phyloP scores from a whole-genome alignment of 2,113 vertebrate species.

The Lycaon pictus region DNA sequence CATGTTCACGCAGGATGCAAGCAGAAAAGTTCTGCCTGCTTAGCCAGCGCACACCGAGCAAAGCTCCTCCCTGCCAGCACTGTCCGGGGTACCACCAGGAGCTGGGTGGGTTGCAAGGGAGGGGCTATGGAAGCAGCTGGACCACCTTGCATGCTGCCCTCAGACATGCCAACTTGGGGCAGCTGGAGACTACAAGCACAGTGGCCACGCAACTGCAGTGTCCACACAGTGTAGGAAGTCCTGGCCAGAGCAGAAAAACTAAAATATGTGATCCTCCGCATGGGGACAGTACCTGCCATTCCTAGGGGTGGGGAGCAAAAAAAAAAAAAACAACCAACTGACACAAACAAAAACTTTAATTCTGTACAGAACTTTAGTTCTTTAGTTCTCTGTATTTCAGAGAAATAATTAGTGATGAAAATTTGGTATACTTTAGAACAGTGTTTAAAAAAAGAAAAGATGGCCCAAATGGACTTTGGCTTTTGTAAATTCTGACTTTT shows the following conservation, averaged over 20 bases:
- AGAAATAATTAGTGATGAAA: background rate
- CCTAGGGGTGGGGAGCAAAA: background rate
- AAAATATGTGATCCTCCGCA: background rate
- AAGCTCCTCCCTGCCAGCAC: background rate
- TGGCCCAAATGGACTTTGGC: too few species aligned
- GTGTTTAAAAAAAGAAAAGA: background rate
- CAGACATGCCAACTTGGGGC: background rate
- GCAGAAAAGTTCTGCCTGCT: background rate
- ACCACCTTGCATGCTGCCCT: background rate
- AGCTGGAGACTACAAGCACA: slow-evolving; percentile 32
- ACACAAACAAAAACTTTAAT: background rate
- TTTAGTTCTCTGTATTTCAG: background rate
- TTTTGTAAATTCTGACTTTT: background rate
- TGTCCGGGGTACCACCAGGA: background rate
- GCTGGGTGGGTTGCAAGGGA: background rate
- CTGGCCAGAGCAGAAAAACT: background rate
- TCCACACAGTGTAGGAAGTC: background rate
- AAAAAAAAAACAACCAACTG: background rate
- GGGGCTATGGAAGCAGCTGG: background rate
- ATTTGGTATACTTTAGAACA: background rate
- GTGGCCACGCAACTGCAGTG: background rate
- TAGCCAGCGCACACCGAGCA: background rate
- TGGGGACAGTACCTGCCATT: background rate
- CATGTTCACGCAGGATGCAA: background rate
- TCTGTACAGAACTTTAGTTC: background rate